phyloP scores from a whole-genome alignment of 2,113 vertebrate species.

The Malurus cyaneus region DNA sequence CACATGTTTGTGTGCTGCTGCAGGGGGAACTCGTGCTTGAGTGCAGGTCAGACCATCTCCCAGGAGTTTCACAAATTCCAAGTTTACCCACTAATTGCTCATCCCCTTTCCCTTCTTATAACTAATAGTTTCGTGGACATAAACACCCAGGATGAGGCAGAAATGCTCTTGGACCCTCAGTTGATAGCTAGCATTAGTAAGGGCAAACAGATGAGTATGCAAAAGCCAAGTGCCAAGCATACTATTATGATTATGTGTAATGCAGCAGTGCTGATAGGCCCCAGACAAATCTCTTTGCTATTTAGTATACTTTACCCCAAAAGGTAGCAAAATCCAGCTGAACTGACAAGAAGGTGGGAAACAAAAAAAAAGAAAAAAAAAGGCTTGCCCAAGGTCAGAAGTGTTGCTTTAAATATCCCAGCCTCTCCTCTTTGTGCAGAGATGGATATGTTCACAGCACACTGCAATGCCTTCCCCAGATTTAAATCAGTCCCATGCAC shows the following conservation, averaged over 20 bases:
- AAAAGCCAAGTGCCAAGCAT: neutral
- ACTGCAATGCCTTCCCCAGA: neutral
- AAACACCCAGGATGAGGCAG: neutral
- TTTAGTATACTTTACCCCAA: neutral
- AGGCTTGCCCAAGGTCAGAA: neutral
- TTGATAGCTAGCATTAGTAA: neutral
- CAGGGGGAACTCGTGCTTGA: accelerated
- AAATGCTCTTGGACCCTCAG: neutral
- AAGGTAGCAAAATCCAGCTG: neutral
- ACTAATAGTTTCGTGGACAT: neutral
- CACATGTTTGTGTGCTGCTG: neutral
- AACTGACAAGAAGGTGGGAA: neutral
- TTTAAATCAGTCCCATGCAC: neutral
- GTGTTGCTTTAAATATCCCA: neutral
- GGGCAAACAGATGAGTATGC: neutral
- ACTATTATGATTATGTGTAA: neutral
- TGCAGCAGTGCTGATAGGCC: neutral
- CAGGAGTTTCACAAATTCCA: neutral
- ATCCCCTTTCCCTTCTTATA: neutral
- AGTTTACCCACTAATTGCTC: neutral
- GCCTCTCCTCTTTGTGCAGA: neutral
- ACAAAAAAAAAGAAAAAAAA: neutral
- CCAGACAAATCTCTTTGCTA: neutral
- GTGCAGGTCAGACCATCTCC: neutral
- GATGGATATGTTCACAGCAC: neutral